These are phyloP conservation scores for Sinocyclocheilus rhinocerous DNA, from an alignment of 2,113 vertebrate species.

Conservation along the genomic window DNA sequence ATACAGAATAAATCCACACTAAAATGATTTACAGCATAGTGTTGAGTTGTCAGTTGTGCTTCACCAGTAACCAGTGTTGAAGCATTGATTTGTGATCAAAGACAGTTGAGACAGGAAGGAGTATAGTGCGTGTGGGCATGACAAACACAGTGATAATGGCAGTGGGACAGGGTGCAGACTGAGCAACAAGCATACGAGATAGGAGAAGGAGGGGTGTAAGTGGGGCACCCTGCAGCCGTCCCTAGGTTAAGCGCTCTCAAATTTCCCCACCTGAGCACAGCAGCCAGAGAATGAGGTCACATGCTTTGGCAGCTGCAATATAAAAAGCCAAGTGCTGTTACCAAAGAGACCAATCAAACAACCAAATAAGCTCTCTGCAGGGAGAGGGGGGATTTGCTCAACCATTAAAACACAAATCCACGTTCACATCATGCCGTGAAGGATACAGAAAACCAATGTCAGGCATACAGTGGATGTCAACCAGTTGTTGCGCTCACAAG, in stretches of 20 bases:
- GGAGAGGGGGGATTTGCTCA: not conserved
- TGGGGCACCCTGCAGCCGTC: constrained; percentile 68
- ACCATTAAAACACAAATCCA: constrained; percentile 19
- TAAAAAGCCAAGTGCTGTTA: constrained; percentile 61
- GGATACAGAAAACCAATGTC: constrained; percentile 43
- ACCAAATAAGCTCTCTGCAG: constrained; percentile 51
- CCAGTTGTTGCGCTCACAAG: constrained; percentile 15
- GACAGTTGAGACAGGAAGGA: not conserved
- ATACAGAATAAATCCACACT: not conserved
- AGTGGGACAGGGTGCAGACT: not conserved
- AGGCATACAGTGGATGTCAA: constrained; percentile 40
- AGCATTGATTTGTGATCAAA: not conserved
- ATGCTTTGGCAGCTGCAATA: constrained; percentile 57
- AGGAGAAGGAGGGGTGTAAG: not conserved
- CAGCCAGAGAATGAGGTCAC: constrained; percentile 75
- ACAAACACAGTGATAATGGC: constrained; percentile 15
- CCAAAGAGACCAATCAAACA: constrained; percentile 60
- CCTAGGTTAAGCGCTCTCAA: constrained; percentile 64
- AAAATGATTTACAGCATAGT: not conserved
- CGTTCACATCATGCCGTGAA: constrained; percentile 25
- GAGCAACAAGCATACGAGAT: not conserved
- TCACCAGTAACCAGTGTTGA: not conserved
- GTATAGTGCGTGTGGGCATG: not conserved
- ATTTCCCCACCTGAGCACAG: constrained; percentile 70
- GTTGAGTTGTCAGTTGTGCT: not conserved